Evolutionary conservation across 2,113 vertebrate genomes (phyloP), one percentile per base, ranked within the genome.

Genomic region (Plestiodon gilberti): DNA sequence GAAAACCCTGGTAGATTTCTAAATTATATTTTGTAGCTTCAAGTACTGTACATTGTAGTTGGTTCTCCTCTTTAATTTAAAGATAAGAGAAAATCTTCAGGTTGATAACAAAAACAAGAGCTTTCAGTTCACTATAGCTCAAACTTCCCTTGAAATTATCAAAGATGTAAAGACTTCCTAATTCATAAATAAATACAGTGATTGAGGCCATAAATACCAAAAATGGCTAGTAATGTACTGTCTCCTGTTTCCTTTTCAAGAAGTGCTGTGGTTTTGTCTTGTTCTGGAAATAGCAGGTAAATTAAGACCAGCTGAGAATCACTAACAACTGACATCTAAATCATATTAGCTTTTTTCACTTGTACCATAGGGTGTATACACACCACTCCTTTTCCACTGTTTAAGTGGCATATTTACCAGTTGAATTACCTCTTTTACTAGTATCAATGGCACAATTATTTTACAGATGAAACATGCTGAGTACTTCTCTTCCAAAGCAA

Each of bases 401-500:
- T 48, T 52, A 75, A 75, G 43, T 28, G 25, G 40, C 43, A 48
- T 52, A 48, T 75, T 76, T 76, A 52, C 74, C 43, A 52, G 43
- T 15, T 11, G 4, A 52, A 76, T 52, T 52, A 3, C 43, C 43
- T 48, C 28, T 76, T 52, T 52, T 76, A 25, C 25, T 48, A 48
- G 73, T 30, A 25, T 14, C 30, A n/a, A n/a, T 28, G 48, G 55
- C 52, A 76, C 74, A 17, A 55, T 55, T 55, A 55, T 33, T 70
- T 70, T 35, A 70, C 33, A 13, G 33, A 18, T 83, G 65, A 89
- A 92, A 87, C 83, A 65, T 84, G 90, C 85, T 89, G 67, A 74
- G 18, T 83, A 89, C 23, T 40, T 92, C 87, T 90, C 81, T 88
- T 93, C 81, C 70, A 91, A 81, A 90, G 83, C 48, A 87, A 87